Percentiles rank a stretch among this genome's conserved stretches.
These are phyloP conservation scores for Pseudorectes ferrugineus DNA, from an alignment of 2,113 vertebrate genomes.

Conservation along the genomic window DNA sequence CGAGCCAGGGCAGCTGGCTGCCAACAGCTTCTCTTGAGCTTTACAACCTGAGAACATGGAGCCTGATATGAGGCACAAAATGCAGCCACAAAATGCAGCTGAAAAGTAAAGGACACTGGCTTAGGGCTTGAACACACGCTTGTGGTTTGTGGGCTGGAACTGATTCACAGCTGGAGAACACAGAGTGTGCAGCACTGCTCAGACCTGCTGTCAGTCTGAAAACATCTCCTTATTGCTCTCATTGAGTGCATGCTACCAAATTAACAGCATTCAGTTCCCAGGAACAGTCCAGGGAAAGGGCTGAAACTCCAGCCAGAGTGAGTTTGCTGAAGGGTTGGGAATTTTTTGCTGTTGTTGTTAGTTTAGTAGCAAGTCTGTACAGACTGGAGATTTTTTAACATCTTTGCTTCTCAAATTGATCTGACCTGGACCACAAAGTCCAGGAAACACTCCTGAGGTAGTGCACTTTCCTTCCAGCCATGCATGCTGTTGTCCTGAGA, in stretches of 20 bases:
- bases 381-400: not conserved
- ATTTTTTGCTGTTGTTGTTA: not conserved
- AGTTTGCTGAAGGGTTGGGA: not conserved
- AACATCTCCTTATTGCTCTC: not conserved
- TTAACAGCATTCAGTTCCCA: not conserved
- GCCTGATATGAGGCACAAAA: not conserved
- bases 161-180: not conserved
- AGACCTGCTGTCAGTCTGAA: not conserved
- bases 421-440: not conserved
- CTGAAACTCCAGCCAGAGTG: not conserved
- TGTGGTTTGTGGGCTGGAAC: not conserved
- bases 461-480: not conserved
- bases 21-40: not conserved
- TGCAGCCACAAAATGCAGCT: not conserved
- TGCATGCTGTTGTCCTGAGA: not conserved
- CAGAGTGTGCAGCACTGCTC: not conserved
- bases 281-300: not conserved
- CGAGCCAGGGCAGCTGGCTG: not conserved
- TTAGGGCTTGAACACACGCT: not conserved
- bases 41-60: rapidly evolving
- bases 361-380: not conserved
- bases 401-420: not conserved
- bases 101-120: not conserved
- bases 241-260: not conserved
- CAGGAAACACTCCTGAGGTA: not conserved